These are phyloP conservation scores for Clarias batrachus DNA, from an alignment of 2,113 vertebrate genomes.

Conservation along the genomic window DNA sequence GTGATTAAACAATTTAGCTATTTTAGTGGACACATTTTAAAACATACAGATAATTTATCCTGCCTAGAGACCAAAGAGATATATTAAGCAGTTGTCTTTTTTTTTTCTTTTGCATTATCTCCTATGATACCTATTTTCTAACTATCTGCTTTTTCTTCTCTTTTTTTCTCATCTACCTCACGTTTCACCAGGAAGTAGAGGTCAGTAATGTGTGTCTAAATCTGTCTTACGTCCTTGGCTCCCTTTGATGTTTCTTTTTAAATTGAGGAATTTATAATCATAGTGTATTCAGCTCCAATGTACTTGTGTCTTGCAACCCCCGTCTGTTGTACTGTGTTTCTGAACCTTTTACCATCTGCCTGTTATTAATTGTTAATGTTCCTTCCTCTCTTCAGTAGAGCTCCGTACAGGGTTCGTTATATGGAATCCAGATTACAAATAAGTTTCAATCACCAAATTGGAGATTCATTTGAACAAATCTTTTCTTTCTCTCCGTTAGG, in stretches of 20 bases:
- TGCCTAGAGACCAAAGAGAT: constrained; percentile 39
- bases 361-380: neutral
- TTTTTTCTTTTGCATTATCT: constrained; percentile 37
- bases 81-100: constrained; percentile 37
- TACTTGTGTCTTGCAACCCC: constrained; percentile 9
- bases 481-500: constrained; percentile 68
- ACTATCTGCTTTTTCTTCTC: constrained; percentile 53
- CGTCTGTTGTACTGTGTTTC: constrained; percentile 47
- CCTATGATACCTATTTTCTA: constrained; percentile 51
- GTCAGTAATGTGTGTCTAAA: constrained; percentile 70
- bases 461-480: neutral
- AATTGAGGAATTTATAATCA: constrained; percentile 32
- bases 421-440: neutral
- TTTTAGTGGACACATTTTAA: constrained; percentile 23
- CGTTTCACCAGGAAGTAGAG: constrained; percentile 79
- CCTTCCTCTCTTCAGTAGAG: constrained; percentile 37
- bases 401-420: neutral
- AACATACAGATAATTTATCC: constrained; percentile 36
- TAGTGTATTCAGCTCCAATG: constrained; percentile 20
- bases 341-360: neutral
- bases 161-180: constrained; percentile 57
- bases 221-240: constrained; percentile 45
- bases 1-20: constrained; percentile 40
- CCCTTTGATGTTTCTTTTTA: constrained; percentile 50
- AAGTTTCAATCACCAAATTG: neutral